phyloP scores from a whole-genome alignment of 92 coral and sea anemone genomes.

The Porites cylindrica region DNA sequence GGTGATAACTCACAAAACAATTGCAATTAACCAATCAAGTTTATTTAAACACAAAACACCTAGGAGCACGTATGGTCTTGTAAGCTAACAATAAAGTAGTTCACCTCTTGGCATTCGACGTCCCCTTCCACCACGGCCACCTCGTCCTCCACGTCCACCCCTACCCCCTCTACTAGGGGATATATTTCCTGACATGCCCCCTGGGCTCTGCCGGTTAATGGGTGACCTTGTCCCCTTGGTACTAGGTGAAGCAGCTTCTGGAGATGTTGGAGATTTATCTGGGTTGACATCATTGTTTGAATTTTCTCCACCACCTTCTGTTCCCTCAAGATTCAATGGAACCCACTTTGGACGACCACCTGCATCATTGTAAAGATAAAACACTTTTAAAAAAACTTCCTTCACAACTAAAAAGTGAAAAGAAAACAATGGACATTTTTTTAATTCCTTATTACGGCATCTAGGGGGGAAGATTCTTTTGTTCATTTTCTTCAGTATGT shows the following conservation, averaged over 20 bases:
- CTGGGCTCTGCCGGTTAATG: constrained; percentile 78
- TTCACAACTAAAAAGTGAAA: neutral
- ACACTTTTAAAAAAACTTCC: neutral
- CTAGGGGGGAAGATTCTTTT: no score
- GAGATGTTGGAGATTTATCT: constrained; percentile 75
- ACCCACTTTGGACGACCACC: constrained; percentile 97
- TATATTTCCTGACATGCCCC: constrained; percentile 55
- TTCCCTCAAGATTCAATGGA: constrained; percentile 86
- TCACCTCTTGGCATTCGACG: constrained; percentile 94
- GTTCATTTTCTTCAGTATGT: no score
- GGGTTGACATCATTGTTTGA: constrained; percentile 37
- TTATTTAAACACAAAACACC: no score
- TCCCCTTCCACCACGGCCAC: constrained; percentile 96
- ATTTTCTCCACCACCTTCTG: constrained; percentile 65
- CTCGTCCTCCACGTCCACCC: constrained; percentile 91
- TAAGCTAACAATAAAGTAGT: neutral
- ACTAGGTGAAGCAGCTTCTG: constrained; percentile 68
- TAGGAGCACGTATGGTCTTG: no score
- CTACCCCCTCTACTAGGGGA: constrained; percentile 83
- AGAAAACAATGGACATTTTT: neutral
- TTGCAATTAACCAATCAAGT: no score
- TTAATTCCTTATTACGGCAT: no score
- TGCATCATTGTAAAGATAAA: neutral
- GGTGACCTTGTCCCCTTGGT: constrained; percentile 87
- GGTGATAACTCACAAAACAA: no score